These are phyloP conservation scores for Acronicta aceris DNA, from an alignment of 2,888 invertebrate species.

Conservation along the genomic window DNA sequence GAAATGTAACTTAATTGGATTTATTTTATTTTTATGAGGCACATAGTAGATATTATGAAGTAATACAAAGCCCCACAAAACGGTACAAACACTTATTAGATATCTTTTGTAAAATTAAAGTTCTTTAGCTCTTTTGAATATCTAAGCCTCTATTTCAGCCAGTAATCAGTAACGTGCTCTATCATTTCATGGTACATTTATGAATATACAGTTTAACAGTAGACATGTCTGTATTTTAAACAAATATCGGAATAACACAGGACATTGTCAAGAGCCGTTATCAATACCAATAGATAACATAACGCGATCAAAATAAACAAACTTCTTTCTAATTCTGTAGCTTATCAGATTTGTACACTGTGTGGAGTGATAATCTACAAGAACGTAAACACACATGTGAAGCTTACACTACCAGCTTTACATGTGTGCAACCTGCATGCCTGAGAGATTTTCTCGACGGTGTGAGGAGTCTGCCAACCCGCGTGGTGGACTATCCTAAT, in stretches of 20 bases:
- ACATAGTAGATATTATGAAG: too few relatives aligned
- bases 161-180: not conserved
- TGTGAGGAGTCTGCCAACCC: too few relatives aligned
- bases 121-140: too few relatives aligned
- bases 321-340: slow-evolving; percentile 8
- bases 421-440: too few relatives aligned
- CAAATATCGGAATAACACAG: slow-evolving; percentile 4
- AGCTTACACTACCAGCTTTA: not conserved
- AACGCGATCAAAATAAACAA: slow-evolving; percentile 26
- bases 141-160: too few relatives aligned
- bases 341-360: slow-evolving; percentile 31
- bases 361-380: slow-evolving; percentile 9
- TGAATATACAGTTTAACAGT: not conserved
- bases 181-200: not conserved
- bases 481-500: too few relatives aligned
- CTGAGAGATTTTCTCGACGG: too few relatives aligned
- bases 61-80: too few relatives aligned
- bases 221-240: slow-evolving; percentile 3
- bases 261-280: slow-evolving; percentile 11
- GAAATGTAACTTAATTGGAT: too few relatives aligned
- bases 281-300: slow-evolving; percentile 24
- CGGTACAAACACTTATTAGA: too few relatives aligned
- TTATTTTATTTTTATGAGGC: too few relatives aligned
- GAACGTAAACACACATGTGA: slow-evolving; percentile 13
- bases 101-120: too few relatives aligned